Evolutionary conservation across 1,140 invertebrate species (phyloP), one percentile per base, ranked within the genome.

Genomic region (Hyposmocoma kahamanoa): DNA sequence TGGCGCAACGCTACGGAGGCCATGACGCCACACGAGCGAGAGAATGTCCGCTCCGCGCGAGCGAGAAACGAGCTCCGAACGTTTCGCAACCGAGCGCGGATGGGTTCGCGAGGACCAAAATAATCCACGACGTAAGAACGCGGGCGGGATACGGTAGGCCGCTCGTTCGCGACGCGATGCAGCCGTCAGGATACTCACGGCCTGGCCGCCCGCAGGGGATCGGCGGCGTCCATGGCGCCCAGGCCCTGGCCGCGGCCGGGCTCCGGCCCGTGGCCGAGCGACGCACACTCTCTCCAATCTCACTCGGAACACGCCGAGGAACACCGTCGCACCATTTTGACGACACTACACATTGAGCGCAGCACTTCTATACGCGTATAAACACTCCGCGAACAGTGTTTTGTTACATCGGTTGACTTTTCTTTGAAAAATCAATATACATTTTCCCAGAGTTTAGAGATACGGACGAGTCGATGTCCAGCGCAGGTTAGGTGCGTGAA

Each of bases 401-500:
- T 86, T 86, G 79, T 84, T 86, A 86, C 84, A 86, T 84, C 67
- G 80, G 81, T 80, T 78, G 80, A 87, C 78, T 87, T 87, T 87
- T 87, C 82, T 87, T 84, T 87, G 83, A 87, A 87, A 87, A 87
- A 87, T 87, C 86, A 87, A 87, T 87, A 87, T 84, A 84, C 86
- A 87, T 86, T 86, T 87, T 84, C 82, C 82, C 75, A 76, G 80
- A 84, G 83, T 85, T 81, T 63, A 51, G 65, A 80, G 77, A 81
- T 80, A 81, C 77, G 77, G 79, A 81, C 84, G 86, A 87, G 86
- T 86, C 84, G 84, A 87, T 86, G 86, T 87, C 86, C 86, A 87
- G 86, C 86, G 86, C 86, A 86, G 84, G 83, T 86, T 84, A 85
- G 72, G 77, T 86, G 81, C 84, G 76, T 87, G 84, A 87, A 87